Conservation (phyloP, 2,888 invertebrate genomes). For the Phyllotreta cruciferae region DNA sequence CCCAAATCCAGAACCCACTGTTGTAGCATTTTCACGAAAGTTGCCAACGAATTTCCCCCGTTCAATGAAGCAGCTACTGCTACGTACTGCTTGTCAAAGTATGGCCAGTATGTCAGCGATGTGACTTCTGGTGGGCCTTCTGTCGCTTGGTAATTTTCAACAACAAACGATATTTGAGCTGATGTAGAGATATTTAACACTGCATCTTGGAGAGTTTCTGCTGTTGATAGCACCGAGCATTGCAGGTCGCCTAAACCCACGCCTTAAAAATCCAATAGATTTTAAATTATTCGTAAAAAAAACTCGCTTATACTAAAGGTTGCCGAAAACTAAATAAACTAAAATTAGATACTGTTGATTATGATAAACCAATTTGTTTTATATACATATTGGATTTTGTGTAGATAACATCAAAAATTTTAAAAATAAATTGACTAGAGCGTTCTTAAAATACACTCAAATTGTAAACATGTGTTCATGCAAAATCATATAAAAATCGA, state of each 20-base stretch:
- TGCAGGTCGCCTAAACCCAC: conserved; percentile 84
- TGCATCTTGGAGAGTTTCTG: conserved; percentile 70
- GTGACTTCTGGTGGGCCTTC: conserved; percentile 49
- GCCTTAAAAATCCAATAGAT: conserved; percentile 60
- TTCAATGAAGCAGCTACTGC: conserved; percentile 88
- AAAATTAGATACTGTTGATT: background rate
- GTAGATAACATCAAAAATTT: conserved; percentile 5
- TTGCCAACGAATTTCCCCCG: conserved; percentile 80
- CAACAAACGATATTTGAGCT: conserved; percentile 82
- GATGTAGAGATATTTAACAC: conserved; percentile 88
- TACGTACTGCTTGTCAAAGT: conserved; percentile 74
- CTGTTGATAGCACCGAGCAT: conserved; percentile 81
- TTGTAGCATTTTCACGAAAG: conserved; percentile 80
- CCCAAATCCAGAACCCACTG: conserved; percentile 83
- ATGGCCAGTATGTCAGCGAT: conserved; percentile 77
- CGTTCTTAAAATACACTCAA: background rate
- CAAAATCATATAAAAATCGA: background rate
- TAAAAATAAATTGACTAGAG: conserved; percentile 2
- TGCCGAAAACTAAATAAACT: conserved; percentile 7
- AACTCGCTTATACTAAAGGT: background rate
- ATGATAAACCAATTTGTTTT: conserved; percentile 12
- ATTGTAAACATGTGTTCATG: conserved; percentile 2
- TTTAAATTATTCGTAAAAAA: background rate
- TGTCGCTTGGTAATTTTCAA: conserved; percentile 63
- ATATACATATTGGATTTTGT: background rate